Base-by-base conservation (phyloP, 2,888 invertebrate species). In the Matsumyia berberina region DNA sequence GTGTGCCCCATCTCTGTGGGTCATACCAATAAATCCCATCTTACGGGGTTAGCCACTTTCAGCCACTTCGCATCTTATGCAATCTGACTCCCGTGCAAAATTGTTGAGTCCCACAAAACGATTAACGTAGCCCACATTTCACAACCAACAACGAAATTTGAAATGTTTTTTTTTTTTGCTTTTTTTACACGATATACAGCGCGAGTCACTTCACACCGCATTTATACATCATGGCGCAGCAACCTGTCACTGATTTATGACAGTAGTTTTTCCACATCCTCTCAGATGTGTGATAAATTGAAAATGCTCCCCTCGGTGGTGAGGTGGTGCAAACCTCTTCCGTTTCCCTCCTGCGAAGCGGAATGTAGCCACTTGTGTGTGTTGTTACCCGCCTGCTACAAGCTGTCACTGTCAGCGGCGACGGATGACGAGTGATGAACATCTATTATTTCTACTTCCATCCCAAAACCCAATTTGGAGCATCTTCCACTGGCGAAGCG, bases 201-300 rank as follows among this genome's bases (percentile, higher is more conserved):
- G 44, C 60, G 31, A 82, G 35, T 37, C 55, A 79, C 51, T 73
- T 83, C 57, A 62, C 66, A 73, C 78, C 78, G 78, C 57, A 82
- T 83, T 83, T 78, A 82, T 82, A 78, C 72, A 83, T 83, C 82
- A 78, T 73, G 33, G 60, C 73, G 33, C 67, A 78, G 44, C 67
- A 83, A 83, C 82, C 78, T 83, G 82, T 78, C 82, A 83, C 64
- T 83, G 83, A 83, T 83, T 83, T 83, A 83, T 83, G 82, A 79
- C 83, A 83, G 66, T 64, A 79, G 67, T 79, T 83, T 73, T 79
- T 79, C 73, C 73, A 73, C 79, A 79, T 79, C 67, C 78, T 72
- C 76, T 72, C 76, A 51, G 31, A 57, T 83, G 55, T 74, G 44
- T 83, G 73, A 73, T 62, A 73, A 83, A 83, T 67, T 55, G 77